phyloP scores from a whole-genome alignment of 2,797 vertebrate species.

The Pitangus sulphuratus region DNA sequence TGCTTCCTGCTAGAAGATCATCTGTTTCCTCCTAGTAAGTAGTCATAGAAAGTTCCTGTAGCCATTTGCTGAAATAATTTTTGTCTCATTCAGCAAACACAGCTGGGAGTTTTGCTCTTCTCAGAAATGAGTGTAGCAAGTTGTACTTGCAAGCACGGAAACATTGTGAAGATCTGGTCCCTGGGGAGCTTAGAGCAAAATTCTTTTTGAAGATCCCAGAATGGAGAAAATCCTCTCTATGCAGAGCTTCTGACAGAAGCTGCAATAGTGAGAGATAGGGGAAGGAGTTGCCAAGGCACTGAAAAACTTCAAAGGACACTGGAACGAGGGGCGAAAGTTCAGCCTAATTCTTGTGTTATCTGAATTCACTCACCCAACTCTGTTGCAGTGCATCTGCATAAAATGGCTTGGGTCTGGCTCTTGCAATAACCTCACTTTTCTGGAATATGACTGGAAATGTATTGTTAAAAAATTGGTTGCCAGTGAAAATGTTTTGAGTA shows the following conservation, averaged over 20 bases:
- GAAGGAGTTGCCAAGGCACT: constrained; percentile 32
- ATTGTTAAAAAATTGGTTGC: neutral
- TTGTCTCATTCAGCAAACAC: neutral
- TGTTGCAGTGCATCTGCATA: neutral
- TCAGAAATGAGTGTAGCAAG: neutral
- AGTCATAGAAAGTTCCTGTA: neutral
- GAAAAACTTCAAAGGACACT: constrained; percentile 53
- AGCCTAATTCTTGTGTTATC: constrained; percentile 39
- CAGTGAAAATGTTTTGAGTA: neutral
- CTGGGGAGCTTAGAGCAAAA: constrained; percentile 14
- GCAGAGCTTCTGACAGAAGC: constrained; percentile 19
- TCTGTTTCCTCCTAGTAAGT: neutral
- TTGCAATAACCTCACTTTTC: neutral
- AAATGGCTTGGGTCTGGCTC: neutral
- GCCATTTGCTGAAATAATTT: neutral
- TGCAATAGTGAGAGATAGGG: neutral
- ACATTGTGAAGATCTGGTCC: neutral
- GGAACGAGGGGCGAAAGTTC: constrained; percentile 44
- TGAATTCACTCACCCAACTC: neutral
- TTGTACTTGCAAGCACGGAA: neutral
- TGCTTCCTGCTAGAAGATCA: neutral
- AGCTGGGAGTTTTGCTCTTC: neutral
- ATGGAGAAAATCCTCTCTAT: constrained; percentile 36
- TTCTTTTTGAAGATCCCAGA: constrained; percentile 48
- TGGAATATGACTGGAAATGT: neutral